Evolutionary conservation across 2,113 vertebrate species (phyloP).

Genomic region (Sinocyclocheilus anophthalmus): DNA sequence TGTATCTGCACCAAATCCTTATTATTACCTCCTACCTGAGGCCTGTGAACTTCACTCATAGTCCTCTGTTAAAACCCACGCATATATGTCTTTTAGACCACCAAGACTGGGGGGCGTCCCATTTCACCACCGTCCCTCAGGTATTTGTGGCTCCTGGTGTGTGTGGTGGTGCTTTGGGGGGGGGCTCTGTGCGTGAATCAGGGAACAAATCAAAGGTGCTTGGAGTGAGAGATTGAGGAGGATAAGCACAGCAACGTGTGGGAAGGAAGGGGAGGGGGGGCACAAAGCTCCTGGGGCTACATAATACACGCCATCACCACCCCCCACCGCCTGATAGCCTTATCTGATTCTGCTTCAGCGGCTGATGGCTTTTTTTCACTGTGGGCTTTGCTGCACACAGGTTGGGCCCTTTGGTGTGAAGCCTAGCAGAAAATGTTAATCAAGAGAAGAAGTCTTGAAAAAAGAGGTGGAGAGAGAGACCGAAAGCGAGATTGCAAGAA

Average conservation of each 20-base stretch:
- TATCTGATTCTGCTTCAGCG: conserved; percentile 81
- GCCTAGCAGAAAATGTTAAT: conserved; percentile 84
- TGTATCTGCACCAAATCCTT: background rate
- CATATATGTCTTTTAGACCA: conserved; percentile 17
- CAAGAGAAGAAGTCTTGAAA: conserved; percentile 70
- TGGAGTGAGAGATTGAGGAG: too few species aligned
- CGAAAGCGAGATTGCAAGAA: conserved; percentile 61
- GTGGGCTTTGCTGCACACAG: conserved; percentile 76
- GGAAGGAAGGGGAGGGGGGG: too few species aligned
- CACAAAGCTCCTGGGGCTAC: too few species aligned
- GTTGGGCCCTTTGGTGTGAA: conserved; percentile 80
- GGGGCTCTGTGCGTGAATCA: too few species aligned
- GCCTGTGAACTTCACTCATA: conserved; percentile 28
- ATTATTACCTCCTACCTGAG: conserved; percentile 26
- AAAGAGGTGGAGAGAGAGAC: conserved; percentile 21
- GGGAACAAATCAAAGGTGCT: too few species aligned
- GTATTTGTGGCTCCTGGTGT: conserved; percentile 24
- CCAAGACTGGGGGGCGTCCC: conserved; percentile 30
- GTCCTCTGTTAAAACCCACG: conserved; percentile 21
- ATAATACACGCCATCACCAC: too few species aligned
- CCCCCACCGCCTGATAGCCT: too few species aligned
- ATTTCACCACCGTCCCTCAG: conserved; percentile 10
- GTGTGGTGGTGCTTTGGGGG: too few species aligned
- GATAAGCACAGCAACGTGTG: too few species aligned
- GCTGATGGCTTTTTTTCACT: conserved; percentile 69